These are phyloP conservation scores for Diphyllodes magnificus DNA, from an alignment of 2,113 vertebrate genomes.

Conservation along the genomic window DNA sequence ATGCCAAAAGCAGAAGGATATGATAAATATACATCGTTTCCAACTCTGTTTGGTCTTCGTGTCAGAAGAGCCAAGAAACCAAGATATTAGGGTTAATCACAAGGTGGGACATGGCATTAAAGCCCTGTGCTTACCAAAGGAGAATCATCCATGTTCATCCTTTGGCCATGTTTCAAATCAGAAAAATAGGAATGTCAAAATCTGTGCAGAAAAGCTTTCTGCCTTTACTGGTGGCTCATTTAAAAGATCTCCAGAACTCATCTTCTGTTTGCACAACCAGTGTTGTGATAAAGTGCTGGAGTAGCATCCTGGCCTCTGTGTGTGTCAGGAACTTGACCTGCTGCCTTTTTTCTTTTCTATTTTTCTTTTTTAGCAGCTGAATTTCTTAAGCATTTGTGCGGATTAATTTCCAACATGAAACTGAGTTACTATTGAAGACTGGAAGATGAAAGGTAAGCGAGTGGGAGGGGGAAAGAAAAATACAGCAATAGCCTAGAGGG, in stretches of 20 bases:
- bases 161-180: neutral
- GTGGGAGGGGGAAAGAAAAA: slow-evolving; percentile 25
- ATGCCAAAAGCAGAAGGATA: neutral
- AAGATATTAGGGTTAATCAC: neutral
- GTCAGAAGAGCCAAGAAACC: neutral
- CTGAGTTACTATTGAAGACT: neutral
- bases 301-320: neutral
- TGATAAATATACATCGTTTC: neutral
- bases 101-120: rapidly evolving
- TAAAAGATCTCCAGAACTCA: neutral
- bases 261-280: neutral
- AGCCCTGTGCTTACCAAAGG: neutral
- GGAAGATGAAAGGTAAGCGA: neutral
- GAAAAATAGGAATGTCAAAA: neutral
- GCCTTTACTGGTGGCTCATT: neutral
- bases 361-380: neutral
- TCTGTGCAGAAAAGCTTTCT: neutral
- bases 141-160: neutral
- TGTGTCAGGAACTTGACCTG: neutral
- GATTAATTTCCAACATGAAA: neutral
- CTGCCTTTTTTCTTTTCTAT: neutral
- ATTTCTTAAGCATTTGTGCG: neutral
- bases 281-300: neutral
- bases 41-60: neutral
- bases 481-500: neutral